Evolutionary conservation across 92 coral and sea anemone species (phyloP), one percentile per base, ranked within the genome.

Genomic region (Actinostola sp.): DNA sequence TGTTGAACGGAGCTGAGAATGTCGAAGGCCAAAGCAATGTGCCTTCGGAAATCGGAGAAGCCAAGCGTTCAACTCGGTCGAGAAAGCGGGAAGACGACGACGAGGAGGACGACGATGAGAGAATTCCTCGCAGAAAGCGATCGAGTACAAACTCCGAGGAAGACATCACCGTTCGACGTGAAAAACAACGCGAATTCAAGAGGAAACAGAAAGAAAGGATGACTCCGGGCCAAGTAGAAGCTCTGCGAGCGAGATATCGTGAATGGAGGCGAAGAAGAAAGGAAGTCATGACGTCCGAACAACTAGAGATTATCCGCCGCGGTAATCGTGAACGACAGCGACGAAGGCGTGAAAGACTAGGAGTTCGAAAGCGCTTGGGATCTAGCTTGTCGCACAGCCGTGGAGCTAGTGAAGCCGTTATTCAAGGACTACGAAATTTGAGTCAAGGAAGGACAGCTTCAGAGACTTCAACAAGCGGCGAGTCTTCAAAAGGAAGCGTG

Each of bases 281-380:
- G 73, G 97, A 90, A 76, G 82, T 91, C 55, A 90, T 90, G 97
- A 90, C 97, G n/a, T 72, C 75, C 33, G 97, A 90, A 56, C 97
- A 90, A 80, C 89, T 90, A 19, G 97, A 90, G 84, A 84, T 90
- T 25, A 90, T 90, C 62, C 77, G 97, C 32, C 88, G 88, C 56
- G 97, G 97, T 70, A 90, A 90, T 71, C 97, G 97, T 28, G 97
- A 90, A 70, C 69, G 97, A 43, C 97, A 90, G 43, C 82, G 97
- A 55, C 78, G 97, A 84, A 84, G 97, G 89, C 97, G 97, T 79
- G 97, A 90, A 72, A 76, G 97, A 26, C 83, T 90, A n/a, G 97
- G 97, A 24, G 89, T 87, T 82, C 86, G 92, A 31, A 90, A 90
- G 82, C 83, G 97, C 57, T 53, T 71, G 49, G 84, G 72, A 15